Base-by-base conservation (phyloP, 2,797 vertebrate genomes). In the Lagodon rhomboides region DNA sequence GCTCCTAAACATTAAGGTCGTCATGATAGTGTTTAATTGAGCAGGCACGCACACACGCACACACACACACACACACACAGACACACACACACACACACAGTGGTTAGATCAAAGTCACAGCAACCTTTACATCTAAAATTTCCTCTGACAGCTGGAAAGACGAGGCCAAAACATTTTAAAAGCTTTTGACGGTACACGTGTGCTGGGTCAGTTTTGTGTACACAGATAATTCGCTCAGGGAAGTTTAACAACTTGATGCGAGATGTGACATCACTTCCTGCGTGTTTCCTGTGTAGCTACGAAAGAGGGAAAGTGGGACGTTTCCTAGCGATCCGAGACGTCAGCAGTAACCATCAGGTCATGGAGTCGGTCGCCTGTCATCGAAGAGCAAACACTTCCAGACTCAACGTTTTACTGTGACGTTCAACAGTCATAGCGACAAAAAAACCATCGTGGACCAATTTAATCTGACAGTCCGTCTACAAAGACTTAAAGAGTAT, bases 21-120 rank as follows among this genome's bases (percentile, higher is more conserved):
- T 34, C 61, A 38, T 34, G 65, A 71, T 62, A 15, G 54, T 50
- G 50, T 79, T 72, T 77, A 79, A 82, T 66, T 76, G 18, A 69
- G 66, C 55, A 70, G 64, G 22, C 34, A 60, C 61, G 10, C 61
- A 22, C 18, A 20, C 22, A 16, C 22, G 27, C 38, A 34, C 63
- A 43, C 55, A 56, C 41, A 63, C 46, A 38, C 38, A 38, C 34
- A 10, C 38, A 38, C 38, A 38, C 30, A 30, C 30, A 30, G 3
- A 47, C 30, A 65, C 60, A n/a, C 60, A 46, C 17, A 34, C n/a
- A 22, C n/a, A 51, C 38, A 43, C 55, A 62, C 30, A 63, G 41
- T 66, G 9, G 18, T n/a, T 51, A n/a, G 22, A 12, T 27, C 43
- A 85, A 46, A 63, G 44, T 58, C 56, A 54, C 47, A 65, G 23